Evolutionary conservation across 2,888 invertebrate genomes (phyloP).

Genomic region (Melanostoma scalare): DNA sequence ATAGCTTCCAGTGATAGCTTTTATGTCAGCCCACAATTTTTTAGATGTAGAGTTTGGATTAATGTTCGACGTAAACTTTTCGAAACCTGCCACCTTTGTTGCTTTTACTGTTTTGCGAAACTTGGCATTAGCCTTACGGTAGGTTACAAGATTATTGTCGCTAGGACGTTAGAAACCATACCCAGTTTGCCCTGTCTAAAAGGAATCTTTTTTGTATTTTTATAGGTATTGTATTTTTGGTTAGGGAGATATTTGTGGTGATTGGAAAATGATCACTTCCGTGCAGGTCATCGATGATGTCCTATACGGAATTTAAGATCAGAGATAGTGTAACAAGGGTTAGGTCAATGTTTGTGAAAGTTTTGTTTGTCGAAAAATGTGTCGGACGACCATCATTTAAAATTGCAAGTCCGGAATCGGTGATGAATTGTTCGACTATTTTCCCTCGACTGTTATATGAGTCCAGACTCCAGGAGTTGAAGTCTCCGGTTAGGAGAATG

Average conservation of each 20-base stretch:
- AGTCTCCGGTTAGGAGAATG: constrained; percentile 6
- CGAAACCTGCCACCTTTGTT: background rate
- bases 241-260: background rate
- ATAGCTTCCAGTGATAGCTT: background rate
- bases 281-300: constrained; percentile 8
- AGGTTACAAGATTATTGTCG: constrained; percentile 3
- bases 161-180: background rate
- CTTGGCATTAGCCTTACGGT: constrained; percentile 2
- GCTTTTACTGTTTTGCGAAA: too few relatives aligned
- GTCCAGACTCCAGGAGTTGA: constrained; percentile 25
- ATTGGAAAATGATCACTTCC: constrained; percentile 32
- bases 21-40: too few relatives aligned
- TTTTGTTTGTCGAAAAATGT: background rate
- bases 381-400: background rate
- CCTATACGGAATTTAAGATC: background rate
- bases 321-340: constrained; percentile 4
- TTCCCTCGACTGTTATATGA: constrained; percentile 13
- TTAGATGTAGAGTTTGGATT: background rate
- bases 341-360: constrained; percentile 7
- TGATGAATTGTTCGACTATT: constrained; percentile 7
- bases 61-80: constrained; percentile 2
- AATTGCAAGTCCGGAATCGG: too few relatives aligned
- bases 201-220: background rate
- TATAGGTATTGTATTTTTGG: constrained; percentile 1
- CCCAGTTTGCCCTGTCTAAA: constrained; percentile 11